Conservation (phyloP, 2,113 vertebrate genomes). For the Sphyrna mokarran region DNA sequence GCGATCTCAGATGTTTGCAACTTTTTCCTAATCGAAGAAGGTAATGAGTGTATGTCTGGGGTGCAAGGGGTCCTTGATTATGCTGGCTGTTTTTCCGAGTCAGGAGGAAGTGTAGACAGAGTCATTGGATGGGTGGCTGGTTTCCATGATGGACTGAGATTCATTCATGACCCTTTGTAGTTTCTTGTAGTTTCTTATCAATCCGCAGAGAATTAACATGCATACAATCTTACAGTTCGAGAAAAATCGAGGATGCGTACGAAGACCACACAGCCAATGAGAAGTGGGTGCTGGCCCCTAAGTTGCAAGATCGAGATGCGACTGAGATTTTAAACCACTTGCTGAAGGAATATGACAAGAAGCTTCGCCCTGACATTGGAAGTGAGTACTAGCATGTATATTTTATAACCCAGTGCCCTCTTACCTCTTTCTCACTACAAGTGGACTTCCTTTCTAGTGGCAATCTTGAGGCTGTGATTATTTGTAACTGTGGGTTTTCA, state of each 20-base stretch:
- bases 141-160: too few relatives aligned
- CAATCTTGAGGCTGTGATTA: background rate
- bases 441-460: too few relatives aligned
- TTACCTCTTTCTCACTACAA: background rate
- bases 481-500: background rate
- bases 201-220: background rate
- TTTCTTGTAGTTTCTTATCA: too few relatives aligned
- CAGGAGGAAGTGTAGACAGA: too few relatives aligned
- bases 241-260: constrained; percentile 67
- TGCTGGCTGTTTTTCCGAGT: too few relatives aligned
- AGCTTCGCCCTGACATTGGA: constrained; percentile 89
- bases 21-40: too few relatives aligned
- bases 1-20: too few relatives aligned
- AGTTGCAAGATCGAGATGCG: constrained; percentile 74
- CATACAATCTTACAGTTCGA: constrained; percentile 55
- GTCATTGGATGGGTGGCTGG: too few relatives aligned
- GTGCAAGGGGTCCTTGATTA: too few relatives aligned
- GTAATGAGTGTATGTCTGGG: too few relatives aligned
- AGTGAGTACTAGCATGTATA: constrained; percentile 58
- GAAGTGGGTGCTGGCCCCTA: constrained; percentile 78
- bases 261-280: constrained; percentile 80
- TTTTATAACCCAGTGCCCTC: constrained; percentile 28
- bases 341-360: constrained; percentile 87
- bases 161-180: too few relatives aligned
- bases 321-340: constrained; percentile 86